These are phyloP conservation scores for Scaptomyza hsui DNA, from an alignment of 1,140 invertebrate genomes.

Conservation along the genomic window DNA sequence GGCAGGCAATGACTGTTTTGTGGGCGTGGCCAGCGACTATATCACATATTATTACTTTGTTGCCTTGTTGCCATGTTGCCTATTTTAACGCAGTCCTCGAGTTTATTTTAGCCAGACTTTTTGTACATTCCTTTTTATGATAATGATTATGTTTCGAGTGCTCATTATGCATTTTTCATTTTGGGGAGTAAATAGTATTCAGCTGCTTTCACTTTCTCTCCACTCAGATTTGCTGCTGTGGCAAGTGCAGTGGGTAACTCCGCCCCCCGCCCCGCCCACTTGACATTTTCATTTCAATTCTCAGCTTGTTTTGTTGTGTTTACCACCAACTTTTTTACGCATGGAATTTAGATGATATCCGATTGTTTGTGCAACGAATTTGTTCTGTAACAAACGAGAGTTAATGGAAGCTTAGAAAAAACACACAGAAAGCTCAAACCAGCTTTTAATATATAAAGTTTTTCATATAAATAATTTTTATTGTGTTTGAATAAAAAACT, in stretches of 20 bases:
- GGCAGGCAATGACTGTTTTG: constrained; percentile 31
- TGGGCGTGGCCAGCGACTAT: constrained; percentile 39
- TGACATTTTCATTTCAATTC: constrained; percentile 22
- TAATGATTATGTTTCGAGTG: constrained; percentile 67
- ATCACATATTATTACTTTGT: constrained; percentile 44
- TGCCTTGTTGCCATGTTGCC: constrained; percentile 15
- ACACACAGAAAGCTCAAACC: neutral
- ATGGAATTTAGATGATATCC: constrained; percentile 5
- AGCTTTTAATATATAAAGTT: neutral
- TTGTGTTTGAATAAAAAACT: constrained; percentile 35
- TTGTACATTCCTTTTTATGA: constrained; percentile 56
- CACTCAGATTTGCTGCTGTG: constrained; percentile 37
- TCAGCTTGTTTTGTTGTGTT: constrained; percentile 25
- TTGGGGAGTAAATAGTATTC: constrained; percentile 43
- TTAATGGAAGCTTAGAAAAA: constrained; percentile 6
- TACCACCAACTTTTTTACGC: neutral
- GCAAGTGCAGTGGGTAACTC: constrained; percentile 16
- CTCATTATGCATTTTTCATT: constrained; percentile 58
- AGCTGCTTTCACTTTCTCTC: constrained; percentile 39
- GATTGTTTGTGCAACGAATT: constrained; percentile 1
- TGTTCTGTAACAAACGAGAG: constrained; percentile 7
- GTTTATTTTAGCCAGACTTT: constrained; percentile 37
- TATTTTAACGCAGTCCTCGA: constrained; percentile 16
- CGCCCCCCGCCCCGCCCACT: neutral
- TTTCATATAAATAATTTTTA: constrained; percentile 28